Percentiles rank a stretch among this genome's conserved stretches.
phyloP scores from a whole-genome alignment of 2,888 invertebrate genomes.

The Dynastes maya region DNA sequence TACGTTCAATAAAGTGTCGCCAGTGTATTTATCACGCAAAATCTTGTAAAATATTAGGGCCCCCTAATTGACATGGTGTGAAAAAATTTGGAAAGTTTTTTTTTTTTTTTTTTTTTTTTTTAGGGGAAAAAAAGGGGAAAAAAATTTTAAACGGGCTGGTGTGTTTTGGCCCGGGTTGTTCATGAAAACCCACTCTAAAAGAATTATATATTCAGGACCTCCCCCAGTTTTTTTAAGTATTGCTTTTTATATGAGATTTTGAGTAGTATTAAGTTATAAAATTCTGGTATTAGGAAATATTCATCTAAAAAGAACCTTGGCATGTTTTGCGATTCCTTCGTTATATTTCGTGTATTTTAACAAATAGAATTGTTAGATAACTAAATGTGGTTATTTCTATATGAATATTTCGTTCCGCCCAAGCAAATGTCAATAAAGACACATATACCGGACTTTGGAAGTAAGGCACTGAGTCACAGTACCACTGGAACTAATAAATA shows the following conservation, averaged over 20 bases:
- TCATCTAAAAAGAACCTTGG: constrained; percentile 22
- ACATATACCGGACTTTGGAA: constrained; percentile 33
- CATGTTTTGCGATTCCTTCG: background rate
- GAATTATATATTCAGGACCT: constrained; percentile 30
- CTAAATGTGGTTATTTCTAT: background rate
- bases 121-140: too few species aligned
- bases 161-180: background rate
- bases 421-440: constrained; percentile 36
- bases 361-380: background rate
- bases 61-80: constrained; percentile 38
- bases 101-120: too few species aligned
- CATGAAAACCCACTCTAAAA: constrained; percentile 17
- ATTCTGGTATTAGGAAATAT: constrained; percentile 34
- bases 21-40: constrained; percentile 2
- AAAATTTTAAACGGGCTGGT: too few species aligned
- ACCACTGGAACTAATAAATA: constrained; percentile 58
- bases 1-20: too few species aligned
- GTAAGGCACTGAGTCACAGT: constrained; percentile 58
- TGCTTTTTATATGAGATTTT: background rate
- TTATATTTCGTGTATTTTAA: too few species aligned
- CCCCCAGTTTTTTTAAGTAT: too few species aligned
- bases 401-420: constrained; percentile 27
- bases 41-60: constrained; percentile 35
- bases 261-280: constrained; percentile 10
- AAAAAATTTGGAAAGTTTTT: too few species aligned